Conservation (phyloP, 2,113 vertebrate genomes). For the Chionodraco myersi region DNA sequence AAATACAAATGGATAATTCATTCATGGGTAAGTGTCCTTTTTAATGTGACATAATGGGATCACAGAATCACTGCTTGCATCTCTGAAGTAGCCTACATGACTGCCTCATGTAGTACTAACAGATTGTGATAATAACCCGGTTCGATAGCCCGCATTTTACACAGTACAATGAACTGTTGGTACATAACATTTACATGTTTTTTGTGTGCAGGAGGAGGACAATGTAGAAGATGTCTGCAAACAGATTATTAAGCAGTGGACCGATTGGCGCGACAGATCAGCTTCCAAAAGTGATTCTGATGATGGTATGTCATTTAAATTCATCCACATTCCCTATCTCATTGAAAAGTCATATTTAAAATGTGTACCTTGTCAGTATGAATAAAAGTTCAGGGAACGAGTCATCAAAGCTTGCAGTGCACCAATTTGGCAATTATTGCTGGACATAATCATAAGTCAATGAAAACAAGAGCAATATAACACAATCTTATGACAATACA, state of each 20-base stretch:
- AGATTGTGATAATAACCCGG: no score
- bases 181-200: neutral
- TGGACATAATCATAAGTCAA: neutral
- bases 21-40: no score
- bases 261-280: slow-evolving; percentile 76
- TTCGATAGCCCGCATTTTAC: neutral
- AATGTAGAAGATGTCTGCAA: slow-evolving; percentile 88
- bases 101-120: neutral
- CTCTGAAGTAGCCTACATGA: neutral
- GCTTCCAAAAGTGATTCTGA: slow-evolving; percentile 75
- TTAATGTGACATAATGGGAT: neutral
- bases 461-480: neutral
- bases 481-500: neutral
- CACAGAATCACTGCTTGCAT: neutral
- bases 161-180: neutral
- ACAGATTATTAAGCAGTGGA: slow-evolving; percentile 92
- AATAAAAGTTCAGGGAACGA: neutral
- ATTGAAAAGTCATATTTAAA: no score
- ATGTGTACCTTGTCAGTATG: neutral
- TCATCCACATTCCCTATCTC: neutral
- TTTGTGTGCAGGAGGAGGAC: slow-evolving; percentile 89
- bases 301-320: slow-evolving; percentile 62
- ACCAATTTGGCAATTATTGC: no score
- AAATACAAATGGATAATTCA: no score
- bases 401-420: no score